These are phyloP conservation scores for Eurytoma adleriae DNA, from an alignment of 2,888 invertebrate genomes.

Conservation along the genomic window DNA sequence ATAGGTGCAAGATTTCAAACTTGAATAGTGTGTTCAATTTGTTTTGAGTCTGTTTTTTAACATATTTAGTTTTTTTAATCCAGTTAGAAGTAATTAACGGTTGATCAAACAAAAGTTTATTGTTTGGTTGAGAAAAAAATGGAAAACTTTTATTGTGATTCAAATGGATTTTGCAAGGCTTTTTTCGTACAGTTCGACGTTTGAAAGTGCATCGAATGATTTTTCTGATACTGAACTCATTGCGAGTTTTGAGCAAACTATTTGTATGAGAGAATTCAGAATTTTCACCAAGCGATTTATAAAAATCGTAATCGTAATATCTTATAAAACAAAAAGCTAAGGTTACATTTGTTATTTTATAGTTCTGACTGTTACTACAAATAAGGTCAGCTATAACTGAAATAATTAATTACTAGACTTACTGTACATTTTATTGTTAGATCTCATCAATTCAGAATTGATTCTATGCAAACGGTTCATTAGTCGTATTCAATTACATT, in stretches of 20 bases:
- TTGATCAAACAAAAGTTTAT: background rate
- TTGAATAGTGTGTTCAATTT: no score
- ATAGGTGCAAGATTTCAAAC: background rate
- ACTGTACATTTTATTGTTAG: constrained; percentile 39
- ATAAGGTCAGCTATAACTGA: constrained; percentile 19
- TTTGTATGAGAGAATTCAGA: constrained; percentile 42
- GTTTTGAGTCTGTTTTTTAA: no score
- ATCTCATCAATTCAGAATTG: constrained; percentile 52
- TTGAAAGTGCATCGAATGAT: constrained; percentile 28
- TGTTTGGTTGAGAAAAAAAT: background rate
- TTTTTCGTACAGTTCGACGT: constrained; percentile 32
- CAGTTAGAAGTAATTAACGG: background rate
- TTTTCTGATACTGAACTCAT: constrained; percentile 25
- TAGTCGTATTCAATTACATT: constrained; percentile 36
- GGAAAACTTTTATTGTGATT: background rate
- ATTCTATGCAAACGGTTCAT: constrained; percentile 39
- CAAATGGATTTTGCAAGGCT: constrained; percentile 23
- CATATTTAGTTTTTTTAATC: no score
- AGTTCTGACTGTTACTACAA: constrained; percentile 33
- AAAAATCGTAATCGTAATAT: constrained; percentile 31
- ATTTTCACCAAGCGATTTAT: constrained; percentile 47
- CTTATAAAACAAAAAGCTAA: constrained; percentile 13
- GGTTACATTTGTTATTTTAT: constrained; percentile 31
- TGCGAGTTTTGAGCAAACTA: constrained; percentile 28
- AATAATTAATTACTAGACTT: constrained; percentile 32